Percentiles rank a stretch among this genome's conserved stretches.
Conservation (phyloP, 2,113 vertebrate genomes). For the Nibea coibor region DNA sequence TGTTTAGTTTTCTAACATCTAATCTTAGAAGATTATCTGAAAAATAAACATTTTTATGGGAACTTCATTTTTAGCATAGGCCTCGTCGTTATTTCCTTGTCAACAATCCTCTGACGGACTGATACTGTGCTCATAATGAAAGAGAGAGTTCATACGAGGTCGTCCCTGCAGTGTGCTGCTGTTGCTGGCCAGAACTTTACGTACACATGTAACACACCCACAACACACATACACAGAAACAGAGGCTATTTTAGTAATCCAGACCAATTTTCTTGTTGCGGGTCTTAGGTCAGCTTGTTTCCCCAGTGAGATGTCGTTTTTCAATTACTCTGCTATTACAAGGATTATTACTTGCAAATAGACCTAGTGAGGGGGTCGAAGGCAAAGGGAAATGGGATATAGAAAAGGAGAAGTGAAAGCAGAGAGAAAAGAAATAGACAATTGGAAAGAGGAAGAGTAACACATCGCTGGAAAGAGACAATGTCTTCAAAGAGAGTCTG, state of each 20-base stretch:
- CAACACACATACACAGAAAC: neutral
- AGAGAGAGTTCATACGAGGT: constrained; percentile 10
- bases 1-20: neutral
- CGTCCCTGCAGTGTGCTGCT: constrained; percentile 32
- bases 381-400: neutral
- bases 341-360: constrained; percentile 45
- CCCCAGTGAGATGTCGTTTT: constrained; percentile 46
- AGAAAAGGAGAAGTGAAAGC: constrained; percentile 22
- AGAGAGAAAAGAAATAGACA: neutral
- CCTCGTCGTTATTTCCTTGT: neutral
- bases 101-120: neutral
- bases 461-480: constrained; percentile 5
- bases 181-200: constrained; percentile 23
- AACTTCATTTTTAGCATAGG: neutral
- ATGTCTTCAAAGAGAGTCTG: constrained; percentile 13
- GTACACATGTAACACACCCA: constrained; percentile 1
- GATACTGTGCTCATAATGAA: neutral
- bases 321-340: constrained; percentile 46
- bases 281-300: constrained; percentile 19
- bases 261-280: constrained; percentile 27
- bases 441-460: constrained; percentile 17
- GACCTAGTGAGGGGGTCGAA: neutral
- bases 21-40: neutral
- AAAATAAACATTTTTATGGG: constrained; percentile 1
- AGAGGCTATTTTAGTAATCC: constrained; percentile 31